Evolutionary conservation across 2,888 invertebrate genomes (phyloP), one percentile per base, ranked within the genome.

Genomic region (Nebria brevicollis): DNA sequence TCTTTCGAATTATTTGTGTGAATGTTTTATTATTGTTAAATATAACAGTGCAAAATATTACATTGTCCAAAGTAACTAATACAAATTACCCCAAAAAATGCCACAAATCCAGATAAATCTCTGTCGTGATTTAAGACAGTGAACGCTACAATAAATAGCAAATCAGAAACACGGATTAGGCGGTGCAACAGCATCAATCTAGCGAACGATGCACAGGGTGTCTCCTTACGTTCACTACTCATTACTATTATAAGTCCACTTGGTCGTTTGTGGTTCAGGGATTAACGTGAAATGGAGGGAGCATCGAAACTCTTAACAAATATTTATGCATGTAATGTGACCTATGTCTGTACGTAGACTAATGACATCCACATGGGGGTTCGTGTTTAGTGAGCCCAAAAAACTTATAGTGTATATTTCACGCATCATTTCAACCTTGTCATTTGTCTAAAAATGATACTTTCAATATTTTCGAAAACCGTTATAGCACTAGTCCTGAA

Each of bases 391-490:
- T 26, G 68, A n/a, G 68, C 6, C 20, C 8, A 68, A 26, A 26
- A 68, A 68, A 68, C 20, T n/a, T n/a, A n/a, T 66, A 82, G 83
- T 84, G 83, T 85, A 86, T 86, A 86, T 86, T 86, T 86, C 86
- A 86, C 86, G 86, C 85, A 86, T 85, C 85, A 86, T 86, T 86
- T 85, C 84, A 85, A 85, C 85, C 84, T 84, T 84, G 85, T 85
- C 85, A 85, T 86, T 86, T 86, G 85, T 86, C 84, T 84, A 8
- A 8, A 54, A 54, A 54, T 54, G 54, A 54, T 3, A 54, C 54
- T 54, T 54, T 54, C 13, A 54, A 13, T 54, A 13, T 54, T 54
- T 54, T 34, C 34, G 34, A 34, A 34, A 4, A 34, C 34, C 34
- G 34, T 34, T 34, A 34, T 34, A 2, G 34, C 5, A 34, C 34